phyloP scores from a whole-genome alignment of 1,140 invertebrate species.

The Drosophila auraria region DNA sequence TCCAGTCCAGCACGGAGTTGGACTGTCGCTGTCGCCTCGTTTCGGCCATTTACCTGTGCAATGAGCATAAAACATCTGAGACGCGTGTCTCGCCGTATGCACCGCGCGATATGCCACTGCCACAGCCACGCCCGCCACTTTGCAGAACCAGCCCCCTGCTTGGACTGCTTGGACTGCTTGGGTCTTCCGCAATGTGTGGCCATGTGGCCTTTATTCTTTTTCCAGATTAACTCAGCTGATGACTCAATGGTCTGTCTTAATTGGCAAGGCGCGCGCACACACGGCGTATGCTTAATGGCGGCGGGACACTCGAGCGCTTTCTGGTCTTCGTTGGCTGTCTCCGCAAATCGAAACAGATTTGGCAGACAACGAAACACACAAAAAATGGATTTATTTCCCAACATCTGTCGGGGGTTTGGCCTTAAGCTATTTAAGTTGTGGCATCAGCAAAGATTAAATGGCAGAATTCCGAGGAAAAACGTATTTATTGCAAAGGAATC shows the following conservation, averaged over 20 bases:
- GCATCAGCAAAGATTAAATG: conserved; percentile 23
- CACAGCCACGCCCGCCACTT: neutral
- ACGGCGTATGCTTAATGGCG: conserved; percentile 48
- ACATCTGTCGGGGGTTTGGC: conserved; percentile 24
- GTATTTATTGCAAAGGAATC: neutral
- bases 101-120: conserved; percentile 26
- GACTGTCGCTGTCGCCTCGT: conserved; percentile 35
- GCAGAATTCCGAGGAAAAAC: neutral
- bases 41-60: conserved; percentile 64
- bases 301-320: conserved; percentile 33
- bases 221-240: conserved; percentile 24
- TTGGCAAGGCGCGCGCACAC: conserved; percentile 46
- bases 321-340: conserved; percentile 41
- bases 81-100: conserved; percentile 58
- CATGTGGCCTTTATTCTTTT: conserved; percentile 43
- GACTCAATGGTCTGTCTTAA: conserved; percentile 54
- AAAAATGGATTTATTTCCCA: conserved; percentile 25
- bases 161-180: neutral
- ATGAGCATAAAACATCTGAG: conserved; percentile 66
- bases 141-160: neutral
- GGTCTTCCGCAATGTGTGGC: conserved; percentile 34
- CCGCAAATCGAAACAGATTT: conserved; percentile 38
- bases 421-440: conserved; percentile 23
- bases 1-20: conserved; percentile 16
- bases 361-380: neutral